Evolutionary conservation across 2,888 invertebrate genomes (phyloP).

Genomic region (Orthosia gothica): DNA sequence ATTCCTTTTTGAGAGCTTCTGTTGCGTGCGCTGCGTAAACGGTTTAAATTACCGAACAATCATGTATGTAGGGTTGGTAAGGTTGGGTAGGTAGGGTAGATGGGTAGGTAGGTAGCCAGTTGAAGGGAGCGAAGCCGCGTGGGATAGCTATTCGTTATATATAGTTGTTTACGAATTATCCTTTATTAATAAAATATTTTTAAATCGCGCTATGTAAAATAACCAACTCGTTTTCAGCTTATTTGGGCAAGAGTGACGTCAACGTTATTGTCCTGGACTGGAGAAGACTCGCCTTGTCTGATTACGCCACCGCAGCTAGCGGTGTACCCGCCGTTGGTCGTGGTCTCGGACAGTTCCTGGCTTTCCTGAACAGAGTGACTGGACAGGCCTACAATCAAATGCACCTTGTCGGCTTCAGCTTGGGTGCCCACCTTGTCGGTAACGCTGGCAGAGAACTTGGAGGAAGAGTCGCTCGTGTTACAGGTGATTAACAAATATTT

Average conservation of each 20-base stretch:
- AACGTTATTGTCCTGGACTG: slow-evolving; percentile 83
- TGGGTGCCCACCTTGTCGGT: slow-evolving; percentile 85
- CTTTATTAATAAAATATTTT: too few species aligned
- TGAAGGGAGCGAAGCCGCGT: too few species aligned
- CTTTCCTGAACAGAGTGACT: slow-evolving; percentile 72
- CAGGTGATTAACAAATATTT: slow-evolving; percentile 66
- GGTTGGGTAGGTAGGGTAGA: too few species aligned
- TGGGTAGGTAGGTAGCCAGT: too few species aligned
- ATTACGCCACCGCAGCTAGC: slow-evolving; percentile 74
- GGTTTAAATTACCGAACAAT: too few species aligned
- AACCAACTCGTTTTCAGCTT: slow-evolving; percentile 66
- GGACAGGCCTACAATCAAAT: slow-evolving; percentile 73
- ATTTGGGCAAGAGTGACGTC: slow-evolving; percentile 70
- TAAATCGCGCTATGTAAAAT: too few species aligned
- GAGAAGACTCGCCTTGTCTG: slow-evolving; percentile 72
- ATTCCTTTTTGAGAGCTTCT: too few species aligned
- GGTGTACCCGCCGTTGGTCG: slow-evolving; percentile 79
- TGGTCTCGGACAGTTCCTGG: slow-evolving; percentile 80
- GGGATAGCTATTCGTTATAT: too few species aligned
- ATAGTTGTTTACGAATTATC: too few species aligned
- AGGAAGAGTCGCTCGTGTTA: slow-evolving; percentile 77
- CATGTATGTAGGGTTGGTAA: too few species aligned
- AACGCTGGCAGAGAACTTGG: slow-evolving; percentile 78
- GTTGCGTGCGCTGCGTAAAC: too few species aligned
- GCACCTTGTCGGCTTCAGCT: slow-evolving; percentile 85